phyloP scores from a whole-genome alignment of 37 sponge, comb jelly and placozoan genomes.

The Ephydatia muelleri region DNA sequence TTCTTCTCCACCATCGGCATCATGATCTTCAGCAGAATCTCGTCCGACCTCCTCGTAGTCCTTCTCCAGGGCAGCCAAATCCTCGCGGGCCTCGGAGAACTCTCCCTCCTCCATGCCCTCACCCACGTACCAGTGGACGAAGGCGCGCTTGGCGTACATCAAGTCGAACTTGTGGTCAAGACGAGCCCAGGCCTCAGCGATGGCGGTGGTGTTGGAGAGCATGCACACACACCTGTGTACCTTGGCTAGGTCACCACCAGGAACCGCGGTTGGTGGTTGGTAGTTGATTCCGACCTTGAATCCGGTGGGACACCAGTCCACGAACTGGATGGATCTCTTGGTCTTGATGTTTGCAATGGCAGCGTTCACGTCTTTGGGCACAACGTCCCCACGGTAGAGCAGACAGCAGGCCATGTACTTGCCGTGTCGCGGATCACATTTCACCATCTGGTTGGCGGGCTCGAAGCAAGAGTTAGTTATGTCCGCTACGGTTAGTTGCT shows the following conservation, averaged over 20 bases:
- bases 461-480: slow-evolving; percentile 93
- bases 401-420: slow-evolving; percentile 97
- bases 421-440: slow-evolving; percentile 93
- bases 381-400: slow-evolving; percentile 91
- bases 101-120: slow-evolving; percentile 98
- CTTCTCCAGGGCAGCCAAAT: slow-evolving; percentile 89
- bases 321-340: slow-evolving; percentile 89
- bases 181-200: slow-evolving; percentile 96
- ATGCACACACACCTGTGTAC: slow-evolving; percentile 91
- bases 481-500: slow-evolving; percentile 83
- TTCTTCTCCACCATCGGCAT: slow-evolving; percentile 72
- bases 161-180: slow-evolving; percentile 96
- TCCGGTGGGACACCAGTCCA: slow-evolving; percentile 96
- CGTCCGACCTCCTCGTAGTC: slow-evolving; percentile 86
- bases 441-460: slow-evolving; percentile 97
- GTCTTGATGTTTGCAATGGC: slow-evolving; percentile 94
- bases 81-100: slow-evolving; percentile 93
- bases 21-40: slow-evolving; percentile 64
- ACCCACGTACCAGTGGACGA: slow-evolving; percentile 98
- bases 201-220: slow-evolving; percentile 94
- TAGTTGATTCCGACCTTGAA: slow-evolving; percentile 98
- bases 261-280: slow-evolving; percentile 89
- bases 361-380: slow-evolving; percentile 93
- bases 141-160: slow-evolving; percentile 96
- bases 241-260: slow-evolving; percentile 93